Conservation (phyloP, 2,888 invertebrate genomes). For the Aleiodes testaceus region DNA sequence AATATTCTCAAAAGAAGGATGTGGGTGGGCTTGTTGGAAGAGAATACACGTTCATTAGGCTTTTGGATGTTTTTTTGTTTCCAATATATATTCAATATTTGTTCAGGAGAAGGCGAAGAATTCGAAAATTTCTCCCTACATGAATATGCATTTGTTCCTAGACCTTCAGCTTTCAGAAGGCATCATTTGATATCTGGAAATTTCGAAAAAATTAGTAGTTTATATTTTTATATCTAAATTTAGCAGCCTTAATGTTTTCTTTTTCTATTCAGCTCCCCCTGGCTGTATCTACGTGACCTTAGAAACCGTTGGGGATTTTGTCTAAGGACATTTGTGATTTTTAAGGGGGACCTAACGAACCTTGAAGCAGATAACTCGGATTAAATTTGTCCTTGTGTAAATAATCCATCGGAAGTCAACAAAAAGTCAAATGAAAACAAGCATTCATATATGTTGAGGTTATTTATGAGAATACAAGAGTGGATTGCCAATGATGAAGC, state of each 20-base stretch:
- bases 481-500: background rate
- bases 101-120: too few species aligned
- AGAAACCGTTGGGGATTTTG: background rate
- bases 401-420: constrained; percentile 15
- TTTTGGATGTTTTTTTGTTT: too few species aligned
- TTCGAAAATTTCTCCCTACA: too few species aligned
- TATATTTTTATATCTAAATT: background rate
- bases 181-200: too few species aligned
- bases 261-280: background rate
- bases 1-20: too few species aligned
- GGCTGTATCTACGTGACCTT: background rate
- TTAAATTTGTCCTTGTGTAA: constrained; percentile 22
- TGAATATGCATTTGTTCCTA: too few species aligned
- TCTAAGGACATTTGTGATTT: constrained; percentile 19
- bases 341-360: constrained; percentile 17
- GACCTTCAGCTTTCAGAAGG: too few species aligned
- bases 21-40: background rate
- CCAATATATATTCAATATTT: too few species aligned
- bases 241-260: background rate
- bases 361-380: constrained; percentile 12
- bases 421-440: constrained; percentile 14
- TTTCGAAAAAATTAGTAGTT: too few species aligned
- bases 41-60: background rate
- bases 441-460: background rate
- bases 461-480: background rate